Evolutionary conservation across 2,797 vertebrate genomes (phyloP).

Genomic region (Rhynchotus rufescens): DNA sequence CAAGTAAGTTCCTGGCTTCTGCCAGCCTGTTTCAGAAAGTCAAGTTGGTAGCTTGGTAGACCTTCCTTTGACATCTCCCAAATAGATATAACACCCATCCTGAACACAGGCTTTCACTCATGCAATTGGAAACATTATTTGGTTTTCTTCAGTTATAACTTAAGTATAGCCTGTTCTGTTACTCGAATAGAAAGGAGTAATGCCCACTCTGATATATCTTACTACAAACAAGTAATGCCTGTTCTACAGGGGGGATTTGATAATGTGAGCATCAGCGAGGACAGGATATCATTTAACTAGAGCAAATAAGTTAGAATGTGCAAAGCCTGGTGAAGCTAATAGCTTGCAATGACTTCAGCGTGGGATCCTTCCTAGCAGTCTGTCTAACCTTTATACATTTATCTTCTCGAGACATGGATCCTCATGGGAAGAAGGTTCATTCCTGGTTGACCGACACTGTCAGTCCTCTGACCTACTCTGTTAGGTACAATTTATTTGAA

Average conservation of each 20-base stretch:
- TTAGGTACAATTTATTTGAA: constrained; percentile 25
- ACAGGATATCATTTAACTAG: background rate
- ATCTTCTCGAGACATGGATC: background rate
- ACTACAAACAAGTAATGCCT: background rate
- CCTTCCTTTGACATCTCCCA: background rate
- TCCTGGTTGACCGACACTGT: background rate
- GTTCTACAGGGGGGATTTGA: background rate
- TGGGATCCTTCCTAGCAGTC: background rate
- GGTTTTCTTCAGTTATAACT: background rate
- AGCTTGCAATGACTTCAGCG: background rate
- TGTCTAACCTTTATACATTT: background rate
- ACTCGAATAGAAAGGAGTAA: background rate
- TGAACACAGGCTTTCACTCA: background rate
- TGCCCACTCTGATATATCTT: background rate
- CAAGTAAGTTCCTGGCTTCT: constrained; percentile 77
- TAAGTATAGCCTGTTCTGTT: background rate
- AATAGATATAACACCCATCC: background rate
- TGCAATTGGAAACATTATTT: background rate
- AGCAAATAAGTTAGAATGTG: background rate
- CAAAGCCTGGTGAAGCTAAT: background rate
- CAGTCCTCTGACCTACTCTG: background rate
- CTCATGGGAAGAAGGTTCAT: background rate
- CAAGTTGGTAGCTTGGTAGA: too few relatives aligned
- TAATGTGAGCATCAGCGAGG: background rate
- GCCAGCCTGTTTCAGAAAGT: background rate